Evolutionary conservation across 2,113 vertebrate genomes (phyloP), one percentile per base, ranked within the genome.

Genomic region (Casuarius casuarius): DNA sequence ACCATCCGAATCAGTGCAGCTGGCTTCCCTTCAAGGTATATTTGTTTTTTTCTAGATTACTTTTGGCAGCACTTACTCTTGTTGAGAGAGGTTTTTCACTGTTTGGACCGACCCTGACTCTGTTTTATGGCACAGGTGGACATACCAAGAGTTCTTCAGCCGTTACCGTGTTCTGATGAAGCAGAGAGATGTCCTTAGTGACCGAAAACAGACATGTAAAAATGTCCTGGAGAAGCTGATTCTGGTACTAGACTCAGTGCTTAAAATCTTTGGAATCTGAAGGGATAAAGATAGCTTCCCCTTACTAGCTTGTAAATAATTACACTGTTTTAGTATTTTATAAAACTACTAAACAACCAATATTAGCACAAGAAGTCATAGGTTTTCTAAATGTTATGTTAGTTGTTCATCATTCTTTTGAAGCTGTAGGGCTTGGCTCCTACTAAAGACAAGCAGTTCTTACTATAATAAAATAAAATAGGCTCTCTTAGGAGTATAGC

Each of bases 111-210:
- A 94, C 59, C 7, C 75, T 46, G 44, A n/a, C 10, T 61, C 79
- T 89, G 52, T 71, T 91, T 91, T 67, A 92, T 96, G 89, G 92
- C 31, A 63, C 96, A 99, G 99, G 89, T 99, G 99, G 99, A 99
- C 99, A 0, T 99, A 99, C 96, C 99, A 99, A 91, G 99, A 99
- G 97, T 99, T 99, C 98, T 99, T 99, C 95, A 99, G 99, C 90
- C 99, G 99, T 14, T 99, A 99, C 95, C 98, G 99, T 89, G 99
- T 99, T 80, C 97, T 99, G 84, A 99, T 99, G 99, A 99, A 99
- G 95, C 99, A 99, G 96, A 99, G 98, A 93, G 99, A 99, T 84
- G 99, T 99, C 51, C 98, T 99, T 38, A 83, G 98, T 77, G 99
- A 99, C 96, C 98, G 98, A 95, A 99, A 99, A 95, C 97, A 99